These are phyloP conservation scores for Melospiza melodia DNA, from an alignment of 2,113 vertebrate species.

Conservation along the genomic window DNA sequence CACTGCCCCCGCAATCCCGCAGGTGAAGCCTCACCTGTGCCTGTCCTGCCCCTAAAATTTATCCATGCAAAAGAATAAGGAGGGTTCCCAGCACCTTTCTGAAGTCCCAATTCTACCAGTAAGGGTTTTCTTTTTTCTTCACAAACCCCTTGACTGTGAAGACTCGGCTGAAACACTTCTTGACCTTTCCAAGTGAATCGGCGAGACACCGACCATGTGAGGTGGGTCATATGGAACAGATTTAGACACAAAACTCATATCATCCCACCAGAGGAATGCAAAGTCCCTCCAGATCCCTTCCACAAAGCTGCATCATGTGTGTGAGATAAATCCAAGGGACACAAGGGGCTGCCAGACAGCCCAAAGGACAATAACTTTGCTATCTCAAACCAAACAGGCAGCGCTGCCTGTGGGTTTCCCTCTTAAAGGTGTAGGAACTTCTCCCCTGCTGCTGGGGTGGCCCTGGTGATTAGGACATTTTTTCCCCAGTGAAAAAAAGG, in stretches of 20 bases:
- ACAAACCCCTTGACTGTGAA: constrained; percentile 62
- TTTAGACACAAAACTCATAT: constrained; percentile 85
- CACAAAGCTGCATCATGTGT: constrained; percentile 81
- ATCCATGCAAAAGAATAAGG: background rate
- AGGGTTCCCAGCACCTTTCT: background rate
- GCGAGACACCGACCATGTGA: constrained; percentile 85
- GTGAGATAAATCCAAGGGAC: constrained; percentile 73
- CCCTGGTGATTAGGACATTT: background rate
- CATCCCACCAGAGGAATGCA: constrained; percentile 81
- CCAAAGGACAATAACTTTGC: constrained; percentile 41
- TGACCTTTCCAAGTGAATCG: constrained; percentile 63
- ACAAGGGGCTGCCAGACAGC: constrained; percentile 49
- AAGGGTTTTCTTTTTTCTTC: background rate
- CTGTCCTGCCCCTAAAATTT: background rate
- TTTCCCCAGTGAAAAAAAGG: constrained; percentile 24
- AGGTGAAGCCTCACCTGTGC: background rate
- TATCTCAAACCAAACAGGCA: constrained; percentile 30
- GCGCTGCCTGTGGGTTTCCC: background rate
- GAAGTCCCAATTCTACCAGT: background rate
- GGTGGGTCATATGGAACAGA: constrained; percentile 93
- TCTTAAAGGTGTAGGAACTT: background rate
- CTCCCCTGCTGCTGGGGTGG: background rate
- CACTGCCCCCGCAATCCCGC: rapidly evolving
- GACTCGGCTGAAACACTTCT: constrained; percentile 38
- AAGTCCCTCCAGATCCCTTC: constrained; percentile 70